Base-by-base conservation (phyloP, 2,113 vertebrate genomes). In the Ornithorhynchus anatinus region DNA sequence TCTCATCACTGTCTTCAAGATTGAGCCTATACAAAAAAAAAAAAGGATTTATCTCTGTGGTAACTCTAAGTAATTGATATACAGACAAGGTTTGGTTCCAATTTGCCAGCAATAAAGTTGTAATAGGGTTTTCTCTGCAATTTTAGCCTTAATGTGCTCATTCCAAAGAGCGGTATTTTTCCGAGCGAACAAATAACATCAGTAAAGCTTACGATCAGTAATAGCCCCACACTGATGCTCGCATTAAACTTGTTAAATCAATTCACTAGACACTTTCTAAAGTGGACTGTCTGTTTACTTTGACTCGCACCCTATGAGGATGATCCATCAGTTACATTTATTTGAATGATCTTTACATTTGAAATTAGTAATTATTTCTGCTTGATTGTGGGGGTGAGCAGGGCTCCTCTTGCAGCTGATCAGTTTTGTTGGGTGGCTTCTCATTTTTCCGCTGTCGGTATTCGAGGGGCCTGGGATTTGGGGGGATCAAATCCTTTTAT, bases 61-160 rank as follows among this genome's bases (percentile, higher is more conserved):
- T 96, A 96, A 96, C 95, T 95, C 94, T 93, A 94, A 96, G 95
- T 96, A 96, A 96, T 96, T 96, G 96, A 96, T 96, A 96, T 96
- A 96, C 96, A 96, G 94, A 96, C 93, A 95, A 95, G 94, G 95
- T 96, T 96, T 95, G 95, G 94, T 96, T 96, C 95, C 96, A 96
- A 96, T 96, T 96, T 96, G 91, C 95, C 93, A 96, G 95, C 96
- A 96, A 96, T 96, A 96, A 96, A 96, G 94, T 95, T 96, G 96
- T 96, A 96, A 96, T 96, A 94, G 96, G 94, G 94, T 96, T 96
- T 96, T 96, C 96, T 96, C 93, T 95, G 94, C 95, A 96, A 95
- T 96, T 96, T 95, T 96, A 95, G 94, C 94, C 94, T 95, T 96
- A 96, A 96, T 96, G 94, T 95, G 95, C 95, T 96, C 94, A 95